These are phyloP conservation scores for Agonopterix alstromeriana DNA, from an alignment of 2,888 invertebrate species.

Conservation along the genomic window DNA sequence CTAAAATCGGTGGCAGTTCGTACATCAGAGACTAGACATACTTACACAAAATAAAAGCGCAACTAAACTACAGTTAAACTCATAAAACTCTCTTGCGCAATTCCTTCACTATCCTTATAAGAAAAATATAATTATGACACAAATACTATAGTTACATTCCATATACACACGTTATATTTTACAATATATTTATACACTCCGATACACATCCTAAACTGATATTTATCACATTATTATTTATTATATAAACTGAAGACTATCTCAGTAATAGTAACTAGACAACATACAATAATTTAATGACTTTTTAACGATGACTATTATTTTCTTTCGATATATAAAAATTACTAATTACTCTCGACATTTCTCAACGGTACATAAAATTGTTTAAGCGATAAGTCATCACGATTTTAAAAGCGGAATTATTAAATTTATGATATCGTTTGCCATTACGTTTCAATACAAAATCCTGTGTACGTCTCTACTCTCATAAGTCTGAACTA, in stretches of 20 bases:
- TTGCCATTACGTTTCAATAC: no score
- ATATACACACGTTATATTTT: constrained; percentile 39
- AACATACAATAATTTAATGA: constrained; percentile 65
- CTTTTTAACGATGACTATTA: constrained; percentile 48
- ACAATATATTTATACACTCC: constrained; percentile 36
- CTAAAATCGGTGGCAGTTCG: no score
- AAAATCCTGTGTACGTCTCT: no score
- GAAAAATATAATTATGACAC: constrained; percentile 46
- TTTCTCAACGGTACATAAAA: constrained; percentile 1
- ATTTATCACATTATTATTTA: constrained; percentile 61
- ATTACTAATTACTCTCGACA: constrained; percentile 5
- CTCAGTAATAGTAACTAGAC: constrained; percentile 45
- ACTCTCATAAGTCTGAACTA: background rate
- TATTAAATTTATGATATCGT: background rate
- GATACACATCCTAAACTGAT: constrained; percentile 44
- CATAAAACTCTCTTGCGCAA: constrained; percentile 3
- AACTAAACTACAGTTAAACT: constrained; percentile 8
- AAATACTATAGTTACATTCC: constrained; percentile 43
- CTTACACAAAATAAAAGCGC: constrained; percentile 21
- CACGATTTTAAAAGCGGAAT: background rate
- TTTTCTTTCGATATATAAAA: constrained; percentile 6
- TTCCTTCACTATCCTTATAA: constrained; percentile 10
- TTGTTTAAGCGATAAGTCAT: background rate
- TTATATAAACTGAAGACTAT: constrained; percentile 27
- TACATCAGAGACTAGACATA: constrained; percentile 30